Evolutionary conservation across 2,888 invertebrate genomes (phyloP).

Genomic region (Chelonus formosanus): DNA sequence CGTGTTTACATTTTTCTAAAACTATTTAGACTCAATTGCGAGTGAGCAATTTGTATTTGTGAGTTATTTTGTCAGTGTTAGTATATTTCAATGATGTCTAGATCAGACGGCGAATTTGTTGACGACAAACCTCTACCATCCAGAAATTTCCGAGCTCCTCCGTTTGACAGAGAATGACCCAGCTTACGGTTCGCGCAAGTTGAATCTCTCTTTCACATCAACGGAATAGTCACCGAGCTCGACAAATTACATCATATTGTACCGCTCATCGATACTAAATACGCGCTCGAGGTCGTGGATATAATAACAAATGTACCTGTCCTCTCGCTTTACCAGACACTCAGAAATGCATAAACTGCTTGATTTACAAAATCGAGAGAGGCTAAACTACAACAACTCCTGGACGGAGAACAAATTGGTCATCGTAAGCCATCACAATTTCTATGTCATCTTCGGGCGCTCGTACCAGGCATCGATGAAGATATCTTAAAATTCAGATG

Average conservation of each 20-base stretch:
- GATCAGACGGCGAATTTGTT: background rate
- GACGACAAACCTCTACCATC: background rate
- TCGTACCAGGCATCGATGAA: slow-evolving; percentile 36
- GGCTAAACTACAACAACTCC: no score
- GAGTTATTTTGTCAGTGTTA: no score
- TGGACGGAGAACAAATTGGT: no score
- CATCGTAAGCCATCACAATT: slow-evolving; percentile 47
- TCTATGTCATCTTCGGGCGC: slow-evolving; percentile 40
- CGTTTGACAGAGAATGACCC: slow-evolving; percentile 45
- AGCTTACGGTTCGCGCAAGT: slow-evolving; percentile 51
- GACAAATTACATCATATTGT: slow-evolving; percentile 44
- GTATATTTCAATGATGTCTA: no score
- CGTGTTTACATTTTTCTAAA: no score
- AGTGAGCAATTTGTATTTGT: no score
- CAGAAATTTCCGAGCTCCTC: no score
- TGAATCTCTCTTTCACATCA: slow-evolving; percentile 45
- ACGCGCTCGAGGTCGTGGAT: no score
- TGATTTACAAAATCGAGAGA: no score
- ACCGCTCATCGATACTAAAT: slow-evolving; percentile 39
- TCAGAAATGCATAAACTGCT: no score
- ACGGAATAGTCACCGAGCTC: slow-evolving; percentile 40
- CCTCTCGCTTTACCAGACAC: background rate
- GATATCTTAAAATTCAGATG: slow-evolving; percentile 11
- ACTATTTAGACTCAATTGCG: no score
- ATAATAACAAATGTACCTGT: no score